Conservation (phyloP, 2,113 vertebrate species). For the Empidonax traillii region DNA sequence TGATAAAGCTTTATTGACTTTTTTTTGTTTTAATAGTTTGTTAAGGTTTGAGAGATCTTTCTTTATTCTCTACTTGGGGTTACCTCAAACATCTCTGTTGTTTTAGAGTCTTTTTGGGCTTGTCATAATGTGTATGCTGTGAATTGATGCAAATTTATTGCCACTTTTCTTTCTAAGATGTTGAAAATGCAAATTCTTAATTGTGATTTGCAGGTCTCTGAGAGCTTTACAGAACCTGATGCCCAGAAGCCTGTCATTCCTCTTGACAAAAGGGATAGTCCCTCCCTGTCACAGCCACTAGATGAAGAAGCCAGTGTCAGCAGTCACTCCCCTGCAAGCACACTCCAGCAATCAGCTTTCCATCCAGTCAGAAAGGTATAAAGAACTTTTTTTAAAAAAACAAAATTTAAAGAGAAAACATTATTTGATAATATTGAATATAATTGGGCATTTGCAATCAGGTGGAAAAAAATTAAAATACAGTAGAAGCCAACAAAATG, state of each 20-base stretch:
- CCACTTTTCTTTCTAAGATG: background rate
- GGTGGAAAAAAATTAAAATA: background rate
- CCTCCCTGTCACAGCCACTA: conserved; percentile 36
- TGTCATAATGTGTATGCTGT: background rate
- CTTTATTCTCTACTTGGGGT: background rate
- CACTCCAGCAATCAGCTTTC: conserved; percentile 49
- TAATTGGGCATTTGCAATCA: background rate
- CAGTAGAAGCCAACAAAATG: background rate
- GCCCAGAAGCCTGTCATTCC: conserved; percentile 60
- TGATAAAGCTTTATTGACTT: background rate
- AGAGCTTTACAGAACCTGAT: conserved; percentile 62
- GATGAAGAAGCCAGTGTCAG: conserved; percentile 63
- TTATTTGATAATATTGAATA: background rate
- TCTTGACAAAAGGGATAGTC: conserved; percentile 49
- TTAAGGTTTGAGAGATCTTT: background rate
- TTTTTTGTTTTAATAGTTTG: background rate
- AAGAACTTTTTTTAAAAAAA: background rate
- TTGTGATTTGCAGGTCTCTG: conserved; percentile 65
- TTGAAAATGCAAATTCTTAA: background rate
- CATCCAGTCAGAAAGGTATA: conserved; percentile 76
- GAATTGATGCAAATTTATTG: background rate
- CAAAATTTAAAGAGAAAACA: background rate
- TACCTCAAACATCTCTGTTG: background rate
- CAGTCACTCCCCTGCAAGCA: conserved; percentile 41
- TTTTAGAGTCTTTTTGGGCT: background rate